A percentile compares a stretch with the other conserved stretches of the same genome.
These are phyloP conservation scores for Drosophila acutilabella DNA, from an alignment of 2,888 invertebrate species.

Conservation along the genomic window DNA sequence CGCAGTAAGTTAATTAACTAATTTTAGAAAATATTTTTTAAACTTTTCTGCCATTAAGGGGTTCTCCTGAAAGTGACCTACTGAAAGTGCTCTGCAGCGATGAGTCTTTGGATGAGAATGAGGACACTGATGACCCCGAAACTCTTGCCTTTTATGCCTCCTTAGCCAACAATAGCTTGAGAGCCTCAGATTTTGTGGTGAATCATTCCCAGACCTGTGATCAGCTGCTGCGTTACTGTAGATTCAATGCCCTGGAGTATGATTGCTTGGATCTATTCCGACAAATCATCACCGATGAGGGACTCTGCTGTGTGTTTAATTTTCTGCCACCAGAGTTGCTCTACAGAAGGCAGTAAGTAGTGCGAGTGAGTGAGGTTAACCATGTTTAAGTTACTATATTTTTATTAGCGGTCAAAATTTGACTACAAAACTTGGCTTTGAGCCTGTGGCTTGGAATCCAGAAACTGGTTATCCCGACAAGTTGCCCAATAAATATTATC, in stretches of 20 bases:
- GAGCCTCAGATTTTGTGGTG: conserved; percentile 62
- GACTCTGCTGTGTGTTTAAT: conserved; percentile 94
- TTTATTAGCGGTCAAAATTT: conserved; percentile 24
- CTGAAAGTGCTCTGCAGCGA: conserved; percentile 50
- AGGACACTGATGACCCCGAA: conserved; percentile 21
- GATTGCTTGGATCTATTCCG: conserved; percentile 90
- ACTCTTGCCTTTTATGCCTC: background rate
- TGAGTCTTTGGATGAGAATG: conserved; percentile 4
- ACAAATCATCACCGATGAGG: conserved; percentile 92
- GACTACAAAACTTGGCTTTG: conserved; percentile 44
- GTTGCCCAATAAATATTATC: conserved; percentile 87
- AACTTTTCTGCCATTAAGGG: conserved; percentile 39
- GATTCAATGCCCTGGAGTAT: conserved; percentile 87
- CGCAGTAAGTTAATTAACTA: conserved; percentile 68
- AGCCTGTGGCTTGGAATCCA: conserved; percentile 89
- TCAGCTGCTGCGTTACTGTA: conserved; percentile 87
- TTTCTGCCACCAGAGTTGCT: conserved; percentile 87
- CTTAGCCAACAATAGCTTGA: conserved; percentile 51
- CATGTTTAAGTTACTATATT: background rate
- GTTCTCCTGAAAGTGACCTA: conserved; percentile 56
- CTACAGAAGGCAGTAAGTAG: conserved; percentile 61
- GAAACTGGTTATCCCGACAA: conserved; percentile 88
- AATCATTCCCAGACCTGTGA: conserved; percentile 71
- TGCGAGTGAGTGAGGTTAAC: background rate
- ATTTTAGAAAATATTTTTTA: background rate